phyloP scores from a whole-genome alignment of 2,888 invertebrate genomes.

The Drosophila vallismaia region DNA sequence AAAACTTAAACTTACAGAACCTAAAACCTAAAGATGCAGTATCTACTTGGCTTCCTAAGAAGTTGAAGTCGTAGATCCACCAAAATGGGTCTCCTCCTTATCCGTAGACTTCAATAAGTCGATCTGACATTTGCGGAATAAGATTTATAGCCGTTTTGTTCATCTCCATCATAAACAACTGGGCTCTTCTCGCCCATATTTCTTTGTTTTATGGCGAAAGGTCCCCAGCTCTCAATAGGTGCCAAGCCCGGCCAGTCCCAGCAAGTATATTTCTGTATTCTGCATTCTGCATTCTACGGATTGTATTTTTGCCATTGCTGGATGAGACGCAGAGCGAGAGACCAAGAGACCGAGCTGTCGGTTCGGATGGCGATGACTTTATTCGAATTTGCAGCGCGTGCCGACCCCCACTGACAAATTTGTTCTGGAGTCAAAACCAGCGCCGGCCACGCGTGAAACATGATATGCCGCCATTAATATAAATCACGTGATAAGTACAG shows the following conservation, averaged over 20 bases:
- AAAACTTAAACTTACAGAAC: neutral
- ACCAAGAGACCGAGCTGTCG: slow-evolving; percentile 50
- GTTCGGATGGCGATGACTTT: slow-evolving; percentile 54
- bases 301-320: slow-evolving; percentile 36
- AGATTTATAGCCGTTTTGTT: slow-evolving; percentile 45
- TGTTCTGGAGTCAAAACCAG: slow-evolving; percentile 76
- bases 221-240: slow-evolving; percentile 39
- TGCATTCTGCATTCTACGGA: slow-evolving; percentile 11
- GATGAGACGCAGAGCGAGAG: neutral
- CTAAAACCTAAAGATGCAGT: neutral
- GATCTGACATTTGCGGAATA: slow-evolving; percentile 26
- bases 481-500: slow-evolving; percentile 79
- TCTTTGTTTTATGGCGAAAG: slow-evolving; percentile 44
- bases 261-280: slow-evolving; percentile 25
- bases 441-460: slow-evolving; percentile 80
- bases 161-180: slow-evolving; percentile 34
- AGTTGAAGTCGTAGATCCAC: slow-evolving; percentile 10
- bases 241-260: slow-evolving; percentile 46
- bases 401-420: slow-evolving; percentile 84
- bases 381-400: slow-evolving; percentile 81
- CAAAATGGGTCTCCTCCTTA: slow-evolving; percentile 9
- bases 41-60: slow-evolving; percentile 4
- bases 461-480: slow-evolving; percentile 81
- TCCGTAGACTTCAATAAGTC: slow-evolving; percentile 25
- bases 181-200: slow-evolving; percentile 34